Evolutionary conservation across 2,797 vertebrate species (phyloP).

Genomic region (Cyclura pinguis): DNA sequence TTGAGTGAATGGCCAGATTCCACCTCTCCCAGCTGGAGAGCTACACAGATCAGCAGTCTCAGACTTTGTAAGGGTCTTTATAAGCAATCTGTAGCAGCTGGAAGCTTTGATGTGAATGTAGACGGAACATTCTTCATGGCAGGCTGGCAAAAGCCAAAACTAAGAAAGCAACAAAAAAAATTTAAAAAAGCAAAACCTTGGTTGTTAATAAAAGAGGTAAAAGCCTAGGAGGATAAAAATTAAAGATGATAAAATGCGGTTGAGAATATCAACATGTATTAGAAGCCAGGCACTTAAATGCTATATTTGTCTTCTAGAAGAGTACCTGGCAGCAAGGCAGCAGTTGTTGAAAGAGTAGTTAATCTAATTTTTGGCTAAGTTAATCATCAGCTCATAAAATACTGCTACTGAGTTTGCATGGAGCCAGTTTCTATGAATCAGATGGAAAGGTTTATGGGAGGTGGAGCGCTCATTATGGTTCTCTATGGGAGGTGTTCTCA

Average conservation of each 20-base stretch:
- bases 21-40: not conserved
- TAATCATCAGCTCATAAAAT: conserved; percentile 40
- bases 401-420: conserved; percentile 18
- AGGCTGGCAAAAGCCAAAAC: not conserved
- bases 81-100: not conserved
- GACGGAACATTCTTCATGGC: not conserved
- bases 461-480: conserved; percentile 28
- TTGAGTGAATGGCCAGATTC: not conserved
- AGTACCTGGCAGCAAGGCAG: conserved; percentile 18
- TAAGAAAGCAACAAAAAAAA: not conserved
- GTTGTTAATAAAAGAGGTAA: not conserved
- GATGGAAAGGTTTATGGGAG: conserved; percentile 30
- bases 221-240: conserved; percentile 1
- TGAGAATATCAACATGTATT: not conserved
- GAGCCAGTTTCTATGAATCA: conserved; percentile 27
- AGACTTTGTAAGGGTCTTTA: not conserved
- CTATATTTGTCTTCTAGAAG: not conserved
- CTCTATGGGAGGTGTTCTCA: conserved; percentile 2
- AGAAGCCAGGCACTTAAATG: conserved; percentile 2
- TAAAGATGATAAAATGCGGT: conserved; percentile 19
- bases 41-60: not conserved
- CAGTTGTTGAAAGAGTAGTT: conserved; percentile 14
- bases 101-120: not conserved
- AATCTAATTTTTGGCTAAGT: conserved; percentile 3
- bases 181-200: not conserved